A percentile compares a stretch with the other conserved stretches of the same genome.
These are phyloP conservation scores for Bombus terrestris DNA, from an alignment of 1,140 invertebrate genomes.

Conservation along the genomic window DNA sequence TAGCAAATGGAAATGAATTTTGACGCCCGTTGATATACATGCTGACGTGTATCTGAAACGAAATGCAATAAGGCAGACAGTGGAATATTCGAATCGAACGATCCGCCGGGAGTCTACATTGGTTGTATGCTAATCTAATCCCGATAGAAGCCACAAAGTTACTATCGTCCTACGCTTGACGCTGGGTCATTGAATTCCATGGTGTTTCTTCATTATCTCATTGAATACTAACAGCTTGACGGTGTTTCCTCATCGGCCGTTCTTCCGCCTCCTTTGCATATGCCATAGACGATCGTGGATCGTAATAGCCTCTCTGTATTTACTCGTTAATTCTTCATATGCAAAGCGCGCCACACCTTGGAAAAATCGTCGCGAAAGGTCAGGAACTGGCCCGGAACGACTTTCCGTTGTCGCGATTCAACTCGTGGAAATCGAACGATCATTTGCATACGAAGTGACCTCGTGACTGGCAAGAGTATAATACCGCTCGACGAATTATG, in stretches of 20 bases:
- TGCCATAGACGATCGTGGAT: constrained; percentile 27
- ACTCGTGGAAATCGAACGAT: constrained; percentile 31
- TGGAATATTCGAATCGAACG: constrained; percentile 35
- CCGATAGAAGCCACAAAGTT: constrained; percentile 52
- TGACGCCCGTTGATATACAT: constrained; percentile 12
- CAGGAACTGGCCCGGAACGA: constrained; percentile 51
- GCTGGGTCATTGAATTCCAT: constrained; percentile 49
- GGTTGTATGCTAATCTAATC: constrained; percentile 58
- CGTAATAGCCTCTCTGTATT: constrained; percentile 43
- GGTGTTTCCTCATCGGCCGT: constrained; percentile 54
- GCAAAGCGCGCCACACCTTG: constrained; percentile 51
- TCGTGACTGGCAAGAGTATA: neutral
- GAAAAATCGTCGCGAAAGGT: constrained; percentile 53
- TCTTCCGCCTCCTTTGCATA: constrained; percentile 59
- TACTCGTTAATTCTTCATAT: constrained; percentile 52
- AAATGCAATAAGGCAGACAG: neutral
- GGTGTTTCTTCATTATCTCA: constrained; percentile 56
- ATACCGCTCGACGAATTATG: neutral
- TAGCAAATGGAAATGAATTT: constrained; percentile 25
- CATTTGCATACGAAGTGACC: constrained; percentile 16
- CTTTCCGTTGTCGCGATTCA: constrained; percentile 27
- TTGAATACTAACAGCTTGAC: constrained; percentile 58
- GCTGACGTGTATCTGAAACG: neutral
- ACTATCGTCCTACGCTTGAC: constrained; percentile 48
- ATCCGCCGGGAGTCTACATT: constrained; percentile 11